Conservation (phyloP, 2,888 invertebrate species). For the Netelia virgata region DNA sequence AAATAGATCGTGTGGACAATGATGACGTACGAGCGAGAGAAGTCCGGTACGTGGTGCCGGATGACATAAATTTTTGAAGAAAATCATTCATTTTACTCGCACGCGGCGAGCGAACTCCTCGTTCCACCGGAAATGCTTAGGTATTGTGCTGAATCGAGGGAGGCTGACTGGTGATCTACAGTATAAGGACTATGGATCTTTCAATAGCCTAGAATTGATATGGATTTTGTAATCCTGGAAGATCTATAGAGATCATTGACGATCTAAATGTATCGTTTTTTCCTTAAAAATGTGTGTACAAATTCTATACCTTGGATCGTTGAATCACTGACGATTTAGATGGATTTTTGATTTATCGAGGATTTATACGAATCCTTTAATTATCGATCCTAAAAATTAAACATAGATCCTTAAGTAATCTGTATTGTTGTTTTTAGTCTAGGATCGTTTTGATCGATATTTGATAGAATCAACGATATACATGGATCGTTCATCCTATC, state of each 20-base stretch:
- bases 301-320: too few species aligned
- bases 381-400: background rate
- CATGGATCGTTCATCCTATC: too few species aligned
- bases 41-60: slow-evolving; percentile 42
- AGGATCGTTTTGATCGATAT: too few species aligned
- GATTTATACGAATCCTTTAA: too few species aligned
- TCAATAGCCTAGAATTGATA: slow-evolving; percentile 16
- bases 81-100: slow-evolving; percentile 36
- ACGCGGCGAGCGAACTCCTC: slow-evolving; percentile 11
- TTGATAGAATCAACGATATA: too few species aligned
- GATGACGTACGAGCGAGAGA: slow-evolving; percentile 55
- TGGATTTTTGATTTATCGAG: too few species aligned
- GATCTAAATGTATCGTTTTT: too few species aligned
- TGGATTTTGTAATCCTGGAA: slow-evolving; percentile 21
- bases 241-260: background rate
- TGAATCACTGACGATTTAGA: too few species aligned
- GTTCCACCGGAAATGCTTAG: slow-evolving; percentile 42
- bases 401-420: background rate
- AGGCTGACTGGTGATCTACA: slow-evolving; percentile 11
- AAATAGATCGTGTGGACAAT: slow-evolving; percentile 59
- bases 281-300: too few species aligned
- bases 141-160: background rate
- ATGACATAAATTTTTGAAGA: slow-evolving; percentile 54
- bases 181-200: slow-evolving; percentile 18
- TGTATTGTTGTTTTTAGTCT: background rate